phyloP scores from a whole-genome alignment of 2,797 vertebrate species.

The Scolopax bukidnonensis region DNA sequence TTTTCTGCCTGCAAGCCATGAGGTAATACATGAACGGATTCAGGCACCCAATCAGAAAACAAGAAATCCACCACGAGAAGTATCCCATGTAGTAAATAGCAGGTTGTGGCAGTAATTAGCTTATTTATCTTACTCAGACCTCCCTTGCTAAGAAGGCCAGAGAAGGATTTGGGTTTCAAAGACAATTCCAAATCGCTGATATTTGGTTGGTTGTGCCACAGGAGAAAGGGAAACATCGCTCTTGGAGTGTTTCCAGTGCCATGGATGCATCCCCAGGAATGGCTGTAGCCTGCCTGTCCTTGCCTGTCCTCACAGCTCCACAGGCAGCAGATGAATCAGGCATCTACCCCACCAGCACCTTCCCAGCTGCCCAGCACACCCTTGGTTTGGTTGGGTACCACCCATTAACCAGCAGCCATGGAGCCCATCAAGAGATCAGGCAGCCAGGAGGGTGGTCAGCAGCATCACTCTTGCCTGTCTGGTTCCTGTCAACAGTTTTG shows the following conservation, averaged over 20 bases:
- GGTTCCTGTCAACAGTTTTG: neutral
- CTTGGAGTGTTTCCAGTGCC: neutral
- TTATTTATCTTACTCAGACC: neutral
- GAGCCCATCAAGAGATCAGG: neutral
- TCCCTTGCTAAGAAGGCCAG: neutral
- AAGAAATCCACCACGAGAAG: neutral
- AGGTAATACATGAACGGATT: neutral
- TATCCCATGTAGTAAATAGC: neutral
- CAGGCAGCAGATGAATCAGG: neutral
- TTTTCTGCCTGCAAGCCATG: neutral
- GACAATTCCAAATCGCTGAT: neutral
- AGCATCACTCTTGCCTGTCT: neutral
- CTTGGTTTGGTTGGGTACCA: neutral
- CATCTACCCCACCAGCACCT: rapidly evolving
- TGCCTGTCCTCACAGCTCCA: neutral
- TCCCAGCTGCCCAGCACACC: neutral
- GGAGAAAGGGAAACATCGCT: neutral
- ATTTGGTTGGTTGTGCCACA: neutral
- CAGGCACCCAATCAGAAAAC: neutral
- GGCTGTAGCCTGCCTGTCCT: neutral
- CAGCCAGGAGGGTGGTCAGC: neutral
- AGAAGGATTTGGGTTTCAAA: neutral
- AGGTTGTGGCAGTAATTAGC: neutral
- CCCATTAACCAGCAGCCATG: neutral
- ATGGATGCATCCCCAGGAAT: neutral